Evolutionary conservation across 2,888 invertebrate genomes (phyloP), one percentile per base, ranked within the genome.

Genomic region (Lycaena phlaeas): DNA sequence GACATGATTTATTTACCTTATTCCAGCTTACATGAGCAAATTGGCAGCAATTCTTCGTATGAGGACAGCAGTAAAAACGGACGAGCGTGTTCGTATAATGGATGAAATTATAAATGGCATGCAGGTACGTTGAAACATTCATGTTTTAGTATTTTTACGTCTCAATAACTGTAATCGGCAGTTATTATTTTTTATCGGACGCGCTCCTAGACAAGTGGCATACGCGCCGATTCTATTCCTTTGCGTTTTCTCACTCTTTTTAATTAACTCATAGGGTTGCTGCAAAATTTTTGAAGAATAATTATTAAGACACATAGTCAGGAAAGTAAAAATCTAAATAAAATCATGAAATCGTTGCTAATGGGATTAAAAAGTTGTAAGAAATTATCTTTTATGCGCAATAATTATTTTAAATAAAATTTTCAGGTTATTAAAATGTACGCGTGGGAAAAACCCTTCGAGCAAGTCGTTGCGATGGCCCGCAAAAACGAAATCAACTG

Each of bases 371-470:
- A n/a, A n/a, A n/a, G n/a, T n/a, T n/a, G n/a, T n/a, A n/a, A n/a
- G n/a, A n/a, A n/a, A n/a, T n/a, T n/a, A 22, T 2, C 22, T 22
- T 7, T 7, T 22, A 2, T 2, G 9, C 22, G 2, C 7, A 22
- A 22, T 14, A 29, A 11, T 29, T 12, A 5, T 29, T 12, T 4
- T 9, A 5, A 6, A 17, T 26, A 38, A 4, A 18, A 34, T 37
- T 42, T 87, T 59, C 78, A 93, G 86, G 95, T 97, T 2, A 94
- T 97, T 50, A 97, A 97, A 86, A 97, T 97, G 96, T 97, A 97
- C 65, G 94, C 96, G 2, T 97, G 97, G 93, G 97, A 97, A 68
- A 92, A 90, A 53, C 94, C 96, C 0, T 97, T 97, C 62, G 91
- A 92, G 45, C 87, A 90, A 48, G 87, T 96, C n/a, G 92, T 97